These are phyloP conservation scores for Cuniculus paca DNA, from an alignment of 2,797 vertebrate species.

Conservation along the genomic window DNA sequence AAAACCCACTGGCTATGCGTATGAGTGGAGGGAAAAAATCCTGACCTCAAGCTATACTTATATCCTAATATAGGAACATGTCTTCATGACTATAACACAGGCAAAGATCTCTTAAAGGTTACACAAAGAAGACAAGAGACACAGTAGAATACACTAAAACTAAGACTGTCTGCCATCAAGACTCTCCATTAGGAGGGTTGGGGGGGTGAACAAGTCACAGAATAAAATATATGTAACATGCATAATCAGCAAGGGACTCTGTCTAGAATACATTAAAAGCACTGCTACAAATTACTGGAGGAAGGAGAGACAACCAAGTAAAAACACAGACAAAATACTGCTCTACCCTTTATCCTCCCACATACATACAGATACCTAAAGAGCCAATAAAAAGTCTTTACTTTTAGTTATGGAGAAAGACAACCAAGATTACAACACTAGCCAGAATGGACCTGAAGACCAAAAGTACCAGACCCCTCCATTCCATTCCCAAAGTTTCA, in stretches of 20 bases:
- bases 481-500: background rate
- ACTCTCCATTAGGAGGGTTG: background rate
- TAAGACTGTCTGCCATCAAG: background rate
- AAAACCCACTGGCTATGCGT: background rate
- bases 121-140: background rate
- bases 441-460: background rate
- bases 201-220: background rate
- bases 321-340: background rate
- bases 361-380: background rate
- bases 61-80: background rate
- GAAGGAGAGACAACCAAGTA: background rate
- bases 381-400: background rate
- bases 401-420: background rate
- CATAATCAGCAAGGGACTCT: background rate
- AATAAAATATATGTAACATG: background rate
- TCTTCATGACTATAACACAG: background rate
- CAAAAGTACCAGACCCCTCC: background rate
- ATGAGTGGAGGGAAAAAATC: background rate
- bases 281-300: background rate
- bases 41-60: background rate
- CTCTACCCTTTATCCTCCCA: no score
- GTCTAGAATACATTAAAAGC: background rate
- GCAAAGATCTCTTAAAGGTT: background rate
- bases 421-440: conserved; percentile 30
- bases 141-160: conserved; percentile 34